Evolutionary conservation across 2,888 invertebrate genomes (phyloP).

Genomic region (Pyrrhia umbra): DNA sequence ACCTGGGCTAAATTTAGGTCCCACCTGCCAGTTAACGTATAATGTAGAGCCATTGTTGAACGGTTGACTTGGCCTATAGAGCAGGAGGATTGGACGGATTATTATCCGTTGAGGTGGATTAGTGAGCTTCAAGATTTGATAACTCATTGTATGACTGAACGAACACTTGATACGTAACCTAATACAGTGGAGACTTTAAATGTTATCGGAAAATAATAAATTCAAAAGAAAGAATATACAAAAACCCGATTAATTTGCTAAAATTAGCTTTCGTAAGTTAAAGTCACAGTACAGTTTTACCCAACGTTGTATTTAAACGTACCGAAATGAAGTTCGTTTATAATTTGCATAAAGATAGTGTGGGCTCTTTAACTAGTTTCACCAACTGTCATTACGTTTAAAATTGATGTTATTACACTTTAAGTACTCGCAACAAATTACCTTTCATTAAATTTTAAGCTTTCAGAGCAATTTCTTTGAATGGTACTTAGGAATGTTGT

Average conservation of each 20-base stretch:
- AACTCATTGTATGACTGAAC: constrained; percentile 27
- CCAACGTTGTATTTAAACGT: constrained; percentile 53
- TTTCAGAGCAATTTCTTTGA: constrained; percentile 44
- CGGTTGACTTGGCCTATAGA: constrained; percentile 37
- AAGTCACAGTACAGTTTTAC: constrained; percentile 60
- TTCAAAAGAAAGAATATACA: background rate
- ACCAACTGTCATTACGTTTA: constrained; percentile 57
- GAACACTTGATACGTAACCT: background rate
- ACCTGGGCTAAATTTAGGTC: constrained; percentile 51
- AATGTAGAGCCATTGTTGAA: constrained; percentile 56
- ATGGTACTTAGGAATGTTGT: constrained; percentile 55
- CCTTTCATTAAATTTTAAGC: constrained; percentile 50
- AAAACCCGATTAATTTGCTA: constrained; percentile 1
- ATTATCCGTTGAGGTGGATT: constrained; percentile 36
- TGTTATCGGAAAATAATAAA: background rate
- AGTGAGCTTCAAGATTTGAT: constrained; percentile 23
- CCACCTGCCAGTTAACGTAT: constrained; percentile 58
- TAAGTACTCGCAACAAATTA: constrained; percentile 53
- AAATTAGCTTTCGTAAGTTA: constrained; percentile 42
- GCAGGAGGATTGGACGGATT: constrained; percentile 33
- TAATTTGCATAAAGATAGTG: constrained; percentile 65
- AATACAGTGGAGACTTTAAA: background rate
- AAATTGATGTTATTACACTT: constrained; percentile 52
- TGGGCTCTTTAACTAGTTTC: constrained; percentile 59
- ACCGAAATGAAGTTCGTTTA: constrained; percentile 59